Conservation (phyloP, 2,113 vertebrate genomes). For the Puffinus mauretanicus region DNA sequence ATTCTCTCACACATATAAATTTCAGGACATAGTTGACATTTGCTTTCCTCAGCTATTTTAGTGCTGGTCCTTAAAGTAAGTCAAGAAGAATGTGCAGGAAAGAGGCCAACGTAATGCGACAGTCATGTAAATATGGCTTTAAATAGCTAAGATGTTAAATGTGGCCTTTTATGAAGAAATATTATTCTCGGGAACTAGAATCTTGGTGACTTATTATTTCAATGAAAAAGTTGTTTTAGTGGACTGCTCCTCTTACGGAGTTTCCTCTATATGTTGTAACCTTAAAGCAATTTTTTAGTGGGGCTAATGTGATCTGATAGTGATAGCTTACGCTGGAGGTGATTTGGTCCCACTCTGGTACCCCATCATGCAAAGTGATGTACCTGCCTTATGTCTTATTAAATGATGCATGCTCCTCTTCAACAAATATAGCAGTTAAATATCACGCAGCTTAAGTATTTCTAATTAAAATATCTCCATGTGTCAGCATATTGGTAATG, state of each 20-base stretch:
- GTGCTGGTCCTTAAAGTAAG: slow-evolving; percentile 75
- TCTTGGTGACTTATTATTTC: slow-evolving; percentile 56
- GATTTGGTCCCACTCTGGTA: slow-evolving; percentile 62
- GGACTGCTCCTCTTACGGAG: neutral
- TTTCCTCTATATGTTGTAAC: slow-evolving; percentile 9
- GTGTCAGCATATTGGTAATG: slow-evolving; percentile 91
- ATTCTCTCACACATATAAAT: slow-evolving; percentile 85
- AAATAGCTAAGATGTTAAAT: slow-evolving; percentile 70
- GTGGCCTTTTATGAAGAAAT: slow-evolving; percentile 73
- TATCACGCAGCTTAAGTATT: slow-evolving; percentile 80
- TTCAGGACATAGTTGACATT: slow-evolving; percentile 85
- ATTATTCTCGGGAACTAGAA: slow-evolving; percentile 64
- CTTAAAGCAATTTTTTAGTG: slow-evolving; percentile 54
- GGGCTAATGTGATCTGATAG: slow-evolving; percentile 45
- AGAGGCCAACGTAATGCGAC: slow-evolving; percentile 65
- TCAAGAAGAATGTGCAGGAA: slow-evolving; percentile 74
- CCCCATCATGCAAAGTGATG: slow-evolving; percentile 65
- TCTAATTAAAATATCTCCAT: slow-evolving; percentile 92
- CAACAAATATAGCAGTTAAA: slow-evolving; percentile 81
- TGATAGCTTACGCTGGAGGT: slow-evolving; percentile 52
- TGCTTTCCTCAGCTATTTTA: slow-evolving; percentile 87
- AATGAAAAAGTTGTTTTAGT: slow-evolving; percentile 49
- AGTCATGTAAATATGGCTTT: slow-evolving; percentile 76
- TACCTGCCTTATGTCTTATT: slow-evolving; percentile 78
- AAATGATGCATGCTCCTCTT: slow-evolving; percentile 77